These are phyloP conservation scores for Numenius arquata DNA, from an alignment of 2,113 vertebrate species.

Conservation along the genomic window DNA sequence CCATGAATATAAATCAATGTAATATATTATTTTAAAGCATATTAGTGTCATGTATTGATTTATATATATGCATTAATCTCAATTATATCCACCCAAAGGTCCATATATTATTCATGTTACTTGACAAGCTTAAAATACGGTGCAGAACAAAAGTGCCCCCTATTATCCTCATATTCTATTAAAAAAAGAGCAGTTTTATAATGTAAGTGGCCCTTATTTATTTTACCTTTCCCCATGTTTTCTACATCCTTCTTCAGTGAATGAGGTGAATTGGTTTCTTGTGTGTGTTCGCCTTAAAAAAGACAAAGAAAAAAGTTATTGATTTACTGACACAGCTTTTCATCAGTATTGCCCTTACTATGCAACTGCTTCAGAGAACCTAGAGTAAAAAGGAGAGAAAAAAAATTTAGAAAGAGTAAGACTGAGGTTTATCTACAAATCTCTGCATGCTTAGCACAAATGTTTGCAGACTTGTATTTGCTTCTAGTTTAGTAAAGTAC, in stretches of 20 bases:
- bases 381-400: not conserved
- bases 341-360: not conserved
- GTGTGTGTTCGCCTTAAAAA: slow-evolving; percentile 84
- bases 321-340: not conserved
- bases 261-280: slow-evolving; percentile 85
- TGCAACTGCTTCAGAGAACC: not conserved
- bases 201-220: slow-evolving; percentile 46
- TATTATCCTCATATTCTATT: slow-evolving; percentile 72
- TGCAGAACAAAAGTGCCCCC: slow-evolving; percentile 75
- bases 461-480: not conserved
- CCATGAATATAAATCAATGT: slow-evolving; percentile 88
- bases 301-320: not conserved
- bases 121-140: slow-evolving; percentile 85
- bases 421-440: not conserved
- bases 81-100: slow-evolving; percentile 84
- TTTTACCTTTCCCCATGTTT: slow-evolving; percentile 97
- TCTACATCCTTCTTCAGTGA: slow-evolving; percentile 94
- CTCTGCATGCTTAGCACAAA: rapidly evolving
- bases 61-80: slow-evolving; percentile 88
- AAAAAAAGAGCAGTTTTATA: slow-evolving; percentile 65
- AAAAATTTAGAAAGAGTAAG: not conserved
- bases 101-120: slow-evolving; percentile 86
- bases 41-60: slow-evolving; percentile 86
- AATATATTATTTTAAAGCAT: slow-evolving; percentile 89
- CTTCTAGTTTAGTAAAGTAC: not conserved